phyloP scores from a whole-genome alignment of 2,888 invertebrate species.

The Digitonthophagus gazella region DNA sequence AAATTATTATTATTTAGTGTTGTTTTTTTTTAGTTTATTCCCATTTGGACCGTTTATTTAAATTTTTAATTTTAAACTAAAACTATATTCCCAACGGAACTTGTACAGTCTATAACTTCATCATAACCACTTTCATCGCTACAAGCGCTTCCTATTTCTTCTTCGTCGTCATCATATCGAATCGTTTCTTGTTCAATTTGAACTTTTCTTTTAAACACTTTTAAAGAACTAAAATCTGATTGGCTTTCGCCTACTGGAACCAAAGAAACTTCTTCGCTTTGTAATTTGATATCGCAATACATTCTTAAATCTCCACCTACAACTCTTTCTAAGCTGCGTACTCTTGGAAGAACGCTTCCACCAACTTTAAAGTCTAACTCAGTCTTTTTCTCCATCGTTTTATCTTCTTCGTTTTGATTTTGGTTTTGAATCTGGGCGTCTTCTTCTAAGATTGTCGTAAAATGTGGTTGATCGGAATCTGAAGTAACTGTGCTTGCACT shows the following conservation, averaged over 20 bases:
- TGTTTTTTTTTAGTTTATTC: not conserved
- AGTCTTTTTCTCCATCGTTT: conserved; percentile 38
- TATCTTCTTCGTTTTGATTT: conserved; percentile 34
- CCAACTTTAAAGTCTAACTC: conserved; percentile 52
- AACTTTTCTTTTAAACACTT: conserved; percentile 49
- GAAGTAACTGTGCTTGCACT: conserved; percentile 71
- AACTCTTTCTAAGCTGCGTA: conserved; percentile 44
- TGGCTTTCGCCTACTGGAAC: conserved; percentile 48
- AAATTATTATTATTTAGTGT: not conserved
- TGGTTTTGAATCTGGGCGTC: conserved; percentile 34
- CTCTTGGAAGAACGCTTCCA: conserved; percentile 41
- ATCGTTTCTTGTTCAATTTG: conserved; percentile 32
- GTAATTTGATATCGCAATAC: conserved; percentile 41
- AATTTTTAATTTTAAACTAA: conserved; percentile 40
- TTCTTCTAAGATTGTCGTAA: conserved; percentile 32
- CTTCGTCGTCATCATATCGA: conserved; percentile 6
- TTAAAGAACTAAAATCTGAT: conserved; percentile 49
- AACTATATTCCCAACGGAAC: conserved; percentile 47
- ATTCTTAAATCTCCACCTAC: conserved; percentile 41
- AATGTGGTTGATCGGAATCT: conserved; percentile 51
- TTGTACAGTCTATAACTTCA: conserved; percentile 62
- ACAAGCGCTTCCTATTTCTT: conserved; percentile 70
- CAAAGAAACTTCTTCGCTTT: conserved; percentile 49
- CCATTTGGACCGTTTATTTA: conserved; percentile 11
- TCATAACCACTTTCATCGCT: conserved; percentile 92